Percentiles rank a stretch among this genome's conserved stretches.
These are phyloP conservation scores for Adelphocoris suturalis DNA, from an alignment of 2,888 invertebrate species.

Conservation along the genomic window DNA sequence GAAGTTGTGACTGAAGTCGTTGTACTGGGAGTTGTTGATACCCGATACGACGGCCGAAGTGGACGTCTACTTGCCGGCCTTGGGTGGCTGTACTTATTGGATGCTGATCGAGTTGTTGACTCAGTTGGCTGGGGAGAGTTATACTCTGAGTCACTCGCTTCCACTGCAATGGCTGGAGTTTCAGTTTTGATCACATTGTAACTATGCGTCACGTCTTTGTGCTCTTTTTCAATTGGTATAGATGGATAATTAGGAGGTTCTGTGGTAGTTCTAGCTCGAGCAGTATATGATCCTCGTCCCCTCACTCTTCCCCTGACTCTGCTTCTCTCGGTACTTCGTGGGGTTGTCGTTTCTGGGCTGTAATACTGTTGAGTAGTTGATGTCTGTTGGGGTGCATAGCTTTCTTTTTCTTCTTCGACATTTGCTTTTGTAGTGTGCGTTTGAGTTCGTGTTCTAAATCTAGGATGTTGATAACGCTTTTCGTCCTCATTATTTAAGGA, in stretches of 20 bases:
- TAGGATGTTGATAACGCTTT: constrained; percentile 43
- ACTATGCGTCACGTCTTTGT: constrained; percentile 15
- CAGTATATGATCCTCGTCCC: constrained; percentile 67
- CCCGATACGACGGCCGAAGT: constrained; percentile 72
- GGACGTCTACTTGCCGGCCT: constrained; percentile 71
- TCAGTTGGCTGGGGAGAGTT: constrained; percentile 17
- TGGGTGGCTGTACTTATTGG: constrained; percentile 57
- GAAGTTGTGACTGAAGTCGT: constrained; percentile 59
- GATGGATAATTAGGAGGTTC: constrained; percentile 74
- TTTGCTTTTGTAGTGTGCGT: neutral
- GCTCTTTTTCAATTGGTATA: constrained; percentile 43
- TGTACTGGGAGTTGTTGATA: neutral
- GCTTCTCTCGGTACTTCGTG: constrained; percentile 72
- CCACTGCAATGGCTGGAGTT: neutral
- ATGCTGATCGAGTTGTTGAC: constrained; percentile 1
- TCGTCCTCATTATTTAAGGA: neutral
- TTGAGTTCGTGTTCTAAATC: constrained; percentile 43
- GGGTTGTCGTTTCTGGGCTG: constrained; percentile 67
- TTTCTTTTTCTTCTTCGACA: constrained; percentile 23
- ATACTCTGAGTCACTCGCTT: constrained; percentile 47
- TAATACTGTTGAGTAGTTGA: constrained; percentile 46
- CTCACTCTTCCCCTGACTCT: constrained; percentile 73
- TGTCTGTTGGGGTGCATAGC: neutral
- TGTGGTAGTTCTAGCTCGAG: constrained; percentile 72
- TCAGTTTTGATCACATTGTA: constrained; percentile 27